Evolutionary conservation across 2,888 invertebrate genomes (phyloP).

Genomic region (Thera obeliscata): DNA sequence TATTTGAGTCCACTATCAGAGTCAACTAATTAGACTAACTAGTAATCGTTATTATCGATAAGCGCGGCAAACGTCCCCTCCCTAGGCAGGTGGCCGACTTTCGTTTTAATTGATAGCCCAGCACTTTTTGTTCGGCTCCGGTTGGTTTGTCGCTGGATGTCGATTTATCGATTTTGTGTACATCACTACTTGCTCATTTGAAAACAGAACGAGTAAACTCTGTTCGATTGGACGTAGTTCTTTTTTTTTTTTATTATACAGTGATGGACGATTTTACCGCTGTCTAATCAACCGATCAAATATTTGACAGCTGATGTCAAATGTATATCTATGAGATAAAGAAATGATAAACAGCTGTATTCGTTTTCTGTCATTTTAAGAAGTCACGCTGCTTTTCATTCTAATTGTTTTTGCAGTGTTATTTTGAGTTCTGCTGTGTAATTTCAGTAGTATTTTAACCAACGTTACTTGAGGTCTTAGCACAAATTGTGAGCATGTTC

Average conservation of each 20-base stretch:
- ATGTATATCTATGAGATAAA: too few relatives aligned
- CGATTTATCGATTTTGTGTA: slow-evolving; percentile 47
- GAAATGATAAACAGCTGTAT: too few relatives aligned
- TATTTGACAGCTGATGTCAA: too few relatives aligned
- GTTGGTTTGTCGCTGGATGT: slow-evolving; percentile 44
- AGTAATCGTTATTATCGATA: slow-evolving; percentile 11
- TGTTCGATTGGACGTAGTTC: background rate
- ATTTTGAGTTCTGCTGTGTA: too few relatives aligned
- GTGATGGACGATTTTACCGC: background rate
- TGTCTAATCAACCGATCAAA: too few relatives aligned
- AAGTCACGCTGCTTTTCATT: too few relatives aligned
- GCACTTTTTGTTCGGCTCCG: slow-evolving; percentile 33
- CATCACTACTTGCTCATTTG: slow-evolving; percentile 32
- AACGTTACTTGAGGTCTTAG: too few relatives aligned
- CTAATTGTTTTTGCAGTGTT: too few relatives aligned
- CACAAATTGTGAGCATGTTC: too few relatives aligned
- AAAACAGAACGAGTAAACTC: slow-evolving; percentile 2
- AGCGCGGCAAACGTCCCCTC: slow-evolving; percentile 36
- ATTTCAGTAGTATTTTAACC: too few relatives aligned
- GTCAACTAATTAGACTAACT: background rate
- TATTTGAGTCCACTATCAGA: background rate
- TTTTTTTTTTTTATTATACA: background rate
- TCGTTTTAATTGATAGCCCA: slow-evolving; percentile 57
- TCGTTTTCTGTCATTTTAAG: too few relatives aligned
- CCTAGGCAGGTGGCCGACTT: slow-evolving; percentile 51